Base-by-base conservation (phyloP, 2,113 vertebrate genomes). In the Phrynosoma blainvillii region DNA sequence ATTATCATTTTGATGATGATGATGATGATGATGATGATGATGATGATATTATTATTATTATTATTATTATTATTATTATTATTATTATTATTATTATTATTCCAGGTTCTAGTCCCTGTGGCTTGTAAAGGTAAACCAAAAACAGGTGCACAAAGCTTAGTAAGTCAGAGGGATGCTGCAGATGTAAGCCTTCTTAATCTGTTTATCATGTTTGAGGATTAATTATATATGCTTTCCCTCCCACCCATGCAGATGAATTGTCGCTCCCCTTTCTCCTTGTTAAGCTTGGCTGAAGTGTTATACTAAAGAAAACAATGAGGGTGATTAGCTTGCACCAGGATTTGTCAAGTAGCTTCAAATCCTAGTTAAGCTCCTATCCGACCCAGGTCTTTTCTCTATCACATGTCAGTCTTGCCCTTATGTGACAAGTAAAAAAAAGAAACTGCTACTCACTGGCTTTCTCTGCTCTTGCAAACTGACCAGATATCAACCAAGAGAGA, bases 401-500 rank as follows among this genome's bases (percentile, higher is more conserved):
- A 14, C 40, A 4, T 9, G 2, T 20, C 8, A 32, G 42, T 32
- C 30, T 42, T 36, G 42, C n/a, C 20, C 47, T 56, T 14, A 14
- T 18, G 59, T 62, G 14, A 14, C 8, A 11, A 11, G 27, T 11
- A 16, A 36, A 66, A 62, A 79, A 1, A 1, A 71, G 56, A 5
- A 13, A 11, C 16, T 25, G 0, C 5, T 94, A 97, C 98, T 94
- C 97, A 99, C 99, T 97, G 91, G 97, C 97, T 95, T 97, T 98
- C 91, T 99, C 98, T 0, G 95, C 93, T 0, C 98, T 96, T 73
- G 98, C 97, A 25, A 99, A 98, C 91, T 98, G 98, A 86, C 98
- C 98, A 0, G 98, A 98, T 56, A 99, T 95, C 42, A 99, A 96
- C 99, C 99, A 99, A 1, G 98, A 98, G 94, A 99, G 95, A 0